Percentiles rank a stretch among this genome's conserved stretches.
Evolutionary conservation across 2,888 invertebrate species (phyloP).

Genomic region (Chloromyia formosa): DNA sequence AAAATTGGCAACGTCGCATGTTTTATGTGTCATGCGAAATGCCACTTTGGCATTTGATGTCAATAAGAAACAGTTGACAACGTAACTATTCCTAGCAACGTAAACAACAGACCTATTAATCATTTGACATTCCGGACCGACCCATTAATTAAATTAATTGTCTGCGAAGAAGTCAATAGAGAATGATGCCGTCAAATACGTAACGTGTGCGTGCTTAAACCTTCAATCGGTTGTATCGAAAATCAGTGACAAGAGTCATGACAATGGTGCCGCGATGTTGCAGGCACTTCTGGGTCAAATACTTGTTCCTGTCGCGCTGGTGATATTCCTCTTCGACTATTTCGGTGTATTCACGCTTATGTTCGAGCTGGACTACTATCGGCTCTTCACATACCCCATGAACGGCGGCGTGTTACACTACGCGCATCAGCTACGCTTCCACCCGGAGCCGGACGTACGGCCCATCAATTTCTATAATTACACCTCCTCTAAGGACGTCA

Average conservation of each 20-base stretch:
- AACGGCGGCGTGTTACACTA: conserved; percentile 73
- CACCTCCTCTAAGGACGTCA: conserved; percentile 68
- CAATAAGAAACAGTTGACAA: too few species aligned
- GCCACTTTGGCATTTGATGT: too few species aligned
- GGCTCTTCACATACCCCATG: conserved; percentile 81
- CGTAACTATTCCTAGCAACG: too few species aligned
- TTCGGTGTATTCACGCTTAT: conserved; percentile 80
- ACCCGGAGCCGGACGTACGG: conserved; percentile 67
- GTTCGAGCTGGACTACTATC: conserved; percentile 73
- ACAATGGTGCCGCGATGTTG: conserved; percentile 48
- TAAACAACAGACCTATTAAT: conserved; percentile 25
- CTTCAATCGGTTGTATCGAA: background rate
- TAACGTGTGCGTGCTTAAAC: background rate
- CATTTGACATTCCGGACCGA: background rate
- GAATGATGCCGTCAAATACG: conserved; percentile 11
- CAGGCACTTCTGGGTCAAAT: conserved; percentile 59
- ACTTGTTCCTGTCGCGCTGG: conserved; percentile 55
- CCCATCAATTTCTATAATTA: conserved; percentile 79
- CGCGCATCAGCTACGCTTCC: conserved; percentile 69
- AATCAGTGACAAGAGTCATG: background rate
- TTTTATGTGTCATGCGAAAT: too few species aligned
- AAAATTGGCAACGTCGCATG: too few species aligned
- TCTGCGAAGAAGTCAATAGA: background rate
- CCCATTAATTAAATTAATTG: conserved; percentile 38
- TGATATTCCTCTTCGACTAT: conserved; percentile 66